Percentiles rank a stretch among this genome's conserved stretches.
Conservation (phyloP, 2,797 vertebrate genomes). For the Silurus aristotelis region DNA sequence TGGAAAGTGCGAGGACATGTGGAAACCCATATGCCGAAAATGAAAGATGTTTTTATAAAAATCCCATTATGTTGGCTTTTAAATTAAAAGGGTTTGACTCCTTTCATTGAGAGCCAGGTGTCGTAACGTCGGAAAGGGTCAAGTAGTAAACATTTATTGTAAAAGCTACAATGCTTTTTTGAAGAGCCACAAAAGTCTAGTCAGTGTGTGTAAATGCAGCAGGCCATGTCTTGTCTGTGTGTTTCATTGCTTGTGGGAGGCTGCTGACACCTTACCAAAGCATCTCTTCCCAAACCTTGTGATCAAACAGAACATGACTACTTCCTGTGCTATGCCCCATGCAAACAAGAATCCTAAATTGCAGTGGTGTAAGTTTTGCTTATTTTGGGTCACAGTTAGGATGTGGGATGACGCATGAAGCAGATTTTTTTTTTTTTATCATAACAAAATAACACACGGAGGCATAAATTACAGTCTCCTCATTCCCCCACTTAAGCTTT, state of each 20-base stretch:
- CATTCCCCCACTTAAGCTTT: slow-evolving; percentile 30
- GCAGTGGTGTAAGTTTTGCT: slow-evolving; percentile 2
- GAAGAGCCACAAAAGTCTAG: slow-evolving; percentile 28
- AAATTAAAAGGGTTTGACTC: slow-evolving; percentile 14
- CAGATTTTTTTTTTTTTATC: slow-evolving; percentile 18
- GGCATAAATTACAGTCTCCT: neutral
- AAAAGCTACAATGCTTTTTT: slow-evolving; percentile 36
- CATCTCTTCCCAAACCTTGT: slow-evolving; percentile 11
- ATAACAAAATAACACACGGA: neutral
- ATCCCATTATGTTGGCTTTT: neutral
- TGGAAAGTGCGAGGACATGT: neutral
- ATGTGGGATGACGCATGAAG: slow-evolving; percentile 28
- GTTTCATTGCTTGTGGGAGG: slow-evolving; percentile 44
- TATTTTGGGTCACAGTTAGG: slow-evolving; percentile 18
- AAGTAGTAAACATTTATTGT: slow-evolving; percentile 32
- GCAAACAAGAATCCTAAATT: slow-evolving; percentile 27
- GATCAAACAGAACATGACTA: slow-evolving; percentile 24
- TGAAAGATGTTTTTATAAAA: slow-evolving; percentile 27
- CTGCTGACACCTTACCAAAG: slow-evolving; percentile 25
- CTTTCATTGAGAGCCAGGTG: slow-evolving; percentile 29
- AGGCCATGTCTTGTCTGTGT: slow-evolving; percentile 16
- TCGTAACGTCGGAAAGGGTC: slow-evolving; percentile 38
- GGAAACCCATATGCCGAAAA: neutral
- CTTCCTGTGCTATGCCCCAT: neutral
- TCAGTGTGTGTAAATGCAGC: slow-evolving; percentile 24